Evolutionary conservation across 2,113 vertebrate species (phyloP).

Genomic region (Aspiorhynchus laticeps): DNA sequence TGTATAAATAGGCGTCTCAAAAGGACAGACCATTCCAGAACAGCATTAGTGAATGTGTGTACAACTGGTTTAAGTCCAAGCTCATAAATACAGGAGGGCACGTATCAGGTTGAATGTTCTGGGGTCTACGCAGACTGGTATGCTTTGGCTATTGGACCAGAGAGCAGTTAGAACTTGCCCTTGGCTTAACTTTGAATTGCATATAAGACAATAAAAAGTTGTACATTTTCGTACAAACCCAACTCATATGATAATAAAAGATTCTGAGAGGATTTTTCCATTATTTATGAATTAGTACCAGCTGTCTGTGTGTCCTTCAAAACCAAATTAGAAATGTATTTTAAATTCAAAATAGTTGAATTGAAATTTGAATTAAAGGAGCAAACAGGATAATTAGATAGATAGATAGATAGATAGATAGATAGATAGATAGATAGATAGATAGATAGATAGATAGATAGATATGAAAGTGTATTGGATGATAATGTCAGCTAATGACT

Average conservation of each 20-base stretch:
- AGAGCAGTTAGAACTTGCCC: background rate
- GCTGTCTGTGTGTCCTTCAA: background rate
- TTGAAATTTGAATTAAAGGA: background rate
- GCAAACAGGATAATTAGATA: background rate
- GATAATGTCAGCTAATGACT: background rate
- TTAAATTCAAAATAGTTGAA: background rate
- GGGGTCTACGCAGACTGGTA: background rate
- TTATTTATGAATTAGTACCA: background rate
- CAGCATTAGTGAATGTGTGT: slow-evolving; percentile 10
- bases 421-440: no score
- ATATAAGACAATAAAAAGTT: background rate
- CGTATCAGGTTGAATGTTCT: background rate
- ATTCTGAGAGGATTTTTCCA: background rate
- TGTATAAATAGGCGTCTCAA: slow-evolving; percentile 14
- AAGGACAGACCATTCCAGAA: background rate
- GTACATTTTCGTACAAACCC: background rate
- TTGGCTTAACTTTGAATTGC: background rate
- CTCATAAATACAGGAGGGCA: background rate
- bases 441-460: no score
- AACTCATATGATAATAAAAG: background rate
- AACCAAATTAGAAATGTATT: background rate
- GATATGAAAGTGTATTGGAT: no score
- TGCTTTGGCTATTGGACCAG: background rate
- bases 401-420: no score
- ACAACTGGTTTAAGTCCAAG: background rate